Evolutionary conservation across 2,888 invertebrate genomes (phyloP).

Genomic region (Platycnemis pennipes): DNA sequence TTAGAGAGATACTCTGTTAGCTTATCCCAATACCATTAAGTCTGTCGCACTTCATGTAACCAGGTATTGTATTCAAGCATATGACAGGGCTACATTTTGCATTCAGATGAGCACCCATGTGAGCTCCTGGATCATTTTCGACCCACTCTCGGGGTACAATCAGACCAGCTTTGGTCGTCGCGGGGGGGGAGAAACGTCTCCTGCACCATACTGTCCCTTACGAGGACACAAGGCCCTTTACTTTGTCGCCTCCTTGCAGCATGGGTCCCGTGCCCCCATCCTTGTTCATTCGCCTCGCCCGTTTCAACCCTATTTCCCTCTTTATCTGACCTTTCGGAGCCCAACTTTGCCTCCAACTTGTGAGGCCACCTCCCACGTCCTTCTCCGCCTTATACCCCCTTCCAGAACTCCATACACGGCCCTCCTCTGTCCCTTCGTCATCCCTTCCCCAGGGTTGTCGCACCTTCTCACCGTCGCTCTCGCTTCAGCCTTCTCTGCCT

Average conservation of each 20-base stretch:
- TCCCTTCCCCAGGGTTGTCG: background rate
- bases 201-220: background rate
- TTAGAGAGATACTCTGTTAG: no score
- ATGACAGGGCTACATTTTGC: background rate
- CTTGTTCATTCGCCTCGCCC: background rate
- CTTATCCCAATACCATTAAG: no score
- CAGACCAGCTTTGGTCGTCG: background rate
- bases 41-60: no score
- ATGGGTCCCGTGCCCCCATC: background rate
- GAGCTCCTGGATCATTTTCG: background rate
- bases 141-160: background rate
- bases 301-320: constrained; percentile 3
- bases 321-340: constrained; percentile 25
- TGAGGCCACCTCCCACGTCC: background rate
- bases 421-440: no score
- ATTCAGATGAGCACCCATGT: background rate
- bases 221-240: background rate
- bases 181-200: background rate
- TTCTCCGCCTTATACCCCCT: background rate
- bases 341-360: constrained; percentile 26
- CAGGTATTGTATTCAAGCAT: background rate
- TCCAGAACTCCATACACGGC: background rate
- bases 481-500: background rate
- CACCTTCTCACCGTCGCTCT: background rate
- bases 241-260: background rate